Percentiles rank a stretch among this genome's conserved stretches.
Evolutionary conservation across 2,113 vertebrate genomes (phyloP).

Genomic region (Acanthisitta chloris): DNA sequence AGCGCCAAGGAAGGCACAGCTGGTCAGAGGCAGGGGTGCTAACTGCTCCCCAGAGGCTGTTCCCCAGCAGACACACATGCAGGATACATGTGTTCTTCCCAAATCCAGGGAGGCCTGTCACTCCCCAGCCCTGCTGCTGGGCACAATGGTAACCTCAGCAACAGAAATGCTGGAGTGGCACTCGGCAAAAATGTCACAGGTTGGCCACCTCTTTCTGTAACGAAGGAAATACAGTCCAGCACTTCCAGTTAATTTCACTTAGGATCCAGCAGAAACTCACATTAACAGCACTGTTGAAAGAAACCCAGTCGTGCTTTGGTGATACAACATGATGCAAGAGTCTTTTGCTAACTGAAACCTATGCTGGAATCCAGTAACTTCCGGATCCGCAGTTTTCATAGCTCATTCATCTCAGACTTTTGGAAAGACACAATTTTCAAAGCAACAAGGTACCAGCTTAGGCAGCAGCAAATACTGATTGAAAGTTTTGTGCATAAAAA

Average conservation of each 20-base stretch:
- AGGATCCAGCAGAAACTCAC: not conserved
- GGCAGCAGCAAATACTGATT: slow-evolving; percentile 13
- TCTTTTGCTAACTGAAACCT: not conserved
- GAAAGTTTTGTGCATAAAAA: not conserved
- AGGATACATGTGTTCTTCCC: fast-evolving
- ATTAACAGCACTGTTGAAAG: not conserved
- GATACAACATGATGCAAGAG: not conserved
- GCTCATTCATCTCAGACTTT: not conserved
- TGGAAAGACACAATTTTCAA: not conserved
- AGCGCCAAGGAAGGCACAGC: not conserved
- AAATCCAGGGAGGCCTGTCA: not conserved
- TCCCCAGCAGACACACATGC: not conserved
- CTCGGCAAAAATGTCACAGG: not conserved
- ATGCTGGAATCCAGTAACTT: not conserved
- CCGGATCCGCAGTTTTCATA: not conserved
- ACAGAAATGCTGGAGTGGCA: not conserved
- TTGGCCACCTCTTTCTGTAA: not conserved
- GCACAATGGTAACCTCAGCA: not conserved
- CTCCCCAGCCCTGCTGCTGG: not conserved
- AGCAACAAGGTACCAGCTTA: not conserved
- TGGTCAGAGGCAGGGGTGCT: not conserved
- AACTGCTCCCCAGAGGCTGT: not conserved
- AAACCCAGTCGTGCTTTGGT: fast-evolving
- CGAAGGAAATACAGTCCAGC: not conserved
- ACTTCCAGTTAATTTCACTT: not conserved